Conservation (phyloP, 2,113 vertebrate genomes). For the Syngnathus scovelli region DNA sequence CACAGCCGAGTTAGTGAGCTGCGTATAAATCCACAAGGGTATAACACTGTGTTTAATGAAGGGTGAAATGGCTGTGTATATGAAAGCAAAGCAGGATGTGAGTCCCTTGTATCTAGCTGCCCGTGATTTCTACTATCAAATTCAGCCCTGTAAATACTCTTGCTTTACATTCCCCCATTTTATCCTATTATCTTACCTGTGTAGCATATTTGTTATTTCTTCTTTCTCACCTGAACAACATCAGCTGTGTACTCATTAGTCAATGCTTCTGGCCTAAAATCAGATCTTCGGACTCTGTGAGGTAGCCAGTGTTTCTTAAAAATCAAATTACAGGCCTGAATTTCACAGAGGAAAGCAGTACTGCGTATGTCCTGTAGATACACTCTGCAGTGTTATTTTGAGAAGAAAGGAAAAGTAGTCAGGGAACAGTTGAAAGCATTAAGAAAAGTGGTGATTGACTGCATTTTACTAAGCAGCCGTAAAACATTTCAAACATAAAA, state of each 20-base stretch:
- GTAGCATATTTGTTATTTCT: slow-evolving; percentile 32
- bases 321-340: neutral
- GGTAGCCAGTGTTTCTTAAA: neutral
- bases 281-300: neutral
- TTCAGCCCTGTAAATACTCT: slow-evolving; percentile 35
- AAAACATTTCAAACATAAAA: neutral
- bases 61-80: slow-evolving; percentile 58
- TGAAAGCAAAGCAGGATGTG: slow-evolving; percentile 36
- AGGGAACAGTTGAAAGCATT: neutral
- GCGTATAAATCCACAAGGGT: slow-evolving; percentile 25
- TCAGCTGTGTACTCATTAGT: slow-evolving; percentile 6
- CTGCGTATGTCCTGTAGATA: neutral
- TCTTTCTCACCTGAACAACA: slow-evolving; percentile 13
- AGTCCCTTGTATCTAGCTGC: slow-evolving; percentile 31
- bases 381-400: neutral
- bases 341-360: neutral
- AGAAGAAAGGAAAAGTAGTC: neutral
- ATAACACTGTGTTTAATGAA: slow-evolving; percentile 53
- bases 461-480: neutral
- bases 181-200: slow-evolving; percentile 34
- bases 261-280: slow-evolving; percentile 18
- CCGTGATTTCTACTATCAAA: slow-evolving; percentile 40
- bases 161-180: slow-evolving; percentile 31
- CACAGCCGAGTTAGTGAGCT: slow-evolving; percentile 20
- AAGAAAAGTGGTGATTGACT: neutral